Evolutionary conservation across 2,797 vertebrate species (phyloP), one percentile per base, ranked within the genome.

Genomic region (Sebastes matsubarae): DNA sequence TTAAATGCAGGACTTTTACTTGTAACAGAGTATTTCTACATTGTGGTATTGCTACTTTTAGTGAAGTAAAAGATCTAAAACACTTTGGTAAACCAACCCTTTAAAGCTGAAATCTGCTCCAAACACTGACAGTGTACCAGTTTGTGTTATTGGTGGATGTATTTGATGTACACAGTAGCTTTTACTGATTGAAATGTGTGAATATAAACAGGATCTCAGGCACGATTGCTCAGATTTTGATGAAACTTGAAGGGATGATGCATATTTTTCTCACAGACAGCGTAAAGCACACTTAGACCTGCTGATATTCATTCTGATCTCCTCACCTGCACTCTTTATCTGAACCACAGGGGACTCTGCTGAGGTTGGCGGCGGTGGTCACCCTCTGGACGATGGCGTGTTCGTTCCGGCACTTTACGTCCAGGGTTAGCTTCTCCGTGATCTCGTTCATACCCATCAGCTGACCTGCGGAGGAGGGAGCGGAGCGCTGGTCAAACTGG

Each of bases 401-500:
- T 79, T 99, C 98, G 0, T 94, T 97, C 79, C 85, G 94, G 86
- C 96, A 97, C 34, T 95, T 94, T 7, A 91, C 94, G 0, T 95
- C 95, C 85, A 99, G 93, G 0, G 46, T 94, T 77, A 99, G 86
- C 90, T 96, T 98, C 96, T 99, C 98, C 0, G 96, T 95, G 94
- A 99, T 97, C 93, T 99, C 98, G 0, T 98, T 99, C 98, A 99
- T 99, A 12, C 98, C 98, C 5, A 95, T 98, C 86, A 99, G 95
- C 94, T 99, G 97, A 89, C 98, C 98, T 99, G 93, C 2, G 8
- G 54, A 80, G 20, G 67, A n/a, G 38, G 0, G 70, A 80, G 77
- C 36, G 20, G 69, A 76, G 68, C 42, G 2, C 22, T 1, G 73
- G 81, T 87, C 78, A 90, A 2, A 76, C 58, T 12, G 60, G 30